A percentile compares a stretch with the other conserved stretches of the same genome.
These are phyloP conservation scores for Spea hammondii DNA, from an alignment of 2,797 vertebrate species.

Conservation along the genomic window DNA sequence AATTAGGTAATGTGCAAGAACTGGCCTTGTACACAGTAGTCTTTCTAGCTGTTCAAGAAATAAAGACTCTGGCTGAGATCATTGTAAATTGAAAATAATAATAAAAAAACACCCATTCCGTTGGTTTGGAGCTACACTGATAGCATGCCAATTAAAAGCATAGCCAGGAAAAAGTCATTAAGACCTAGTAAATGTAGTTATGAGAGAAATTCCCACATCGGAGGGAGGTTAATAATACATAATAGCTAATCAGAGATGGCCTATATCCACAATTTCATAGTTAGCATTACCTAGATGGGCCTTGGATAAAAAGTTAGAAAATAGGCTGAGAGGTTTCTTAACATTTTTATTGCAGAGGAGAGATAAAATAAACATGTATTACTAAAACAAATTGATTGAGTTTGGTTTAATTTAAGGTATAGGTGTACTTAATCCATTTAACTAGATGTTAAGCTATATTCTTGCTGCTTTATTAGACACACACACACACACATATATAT, in stretches of 20 bases:
- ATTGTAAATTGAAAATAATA: background rate
- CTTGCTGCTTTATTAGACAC: too few species aligned
- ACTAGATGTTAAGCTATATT: too few species aligned
- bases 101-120: background rate
- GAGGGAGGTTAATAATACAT: slow-evolving; percentile 38
- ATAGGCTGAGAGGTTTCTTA: too few species aligned
- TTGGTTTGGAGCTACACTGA: background rate
- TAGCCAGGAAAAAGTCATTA: slow-evolving; percentile 32
- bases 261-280: slow-evolving; percentile 15
- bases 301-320: background rate
- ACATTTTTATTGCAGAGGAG: too few species aligned
- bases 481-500: too few species aligned
- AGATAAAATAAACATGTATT: too few species aligned
- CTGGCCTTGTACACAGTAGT: background rate
- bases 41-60: background rate
- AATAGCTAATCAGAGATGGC: slow-evolving; percentile 31
- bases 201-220: slow-evolving; percentile 9
- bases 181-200: slow-evolving; percentile 10
- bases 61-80: background rate
- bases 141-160: slow-evolving; percentile 21
- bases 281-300: background rate
- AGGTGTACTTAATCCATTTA: too few species aligned
- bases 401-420: too few species aligned
- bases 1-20: background rate
- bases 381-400: too few species aligned